Base-by-base conservation (phyloP, 2,888 invertebrate genomes). In the Taenaris catops region DNA sequence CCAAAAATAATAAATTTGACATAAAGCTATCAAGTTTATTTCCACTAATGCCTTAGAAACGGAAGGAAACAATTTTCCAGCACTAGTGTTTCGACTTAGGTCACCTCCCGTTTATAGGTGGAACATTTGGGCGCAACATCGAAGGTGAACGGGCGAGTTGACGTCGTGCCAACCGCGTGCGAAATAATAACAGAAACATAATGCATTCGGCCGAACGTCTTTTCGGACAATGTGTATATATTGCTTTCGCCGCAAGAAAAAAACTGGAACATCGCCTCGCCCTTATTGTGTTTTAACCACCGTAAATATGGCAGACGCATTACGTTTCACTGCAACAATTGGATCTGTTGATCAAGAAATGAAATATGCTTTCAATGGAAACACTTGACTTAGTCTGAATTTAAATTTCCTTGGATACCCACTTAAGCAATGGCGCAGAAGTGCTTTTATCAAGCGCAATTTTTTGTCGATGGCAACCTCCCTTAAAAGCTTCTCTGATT, bases 61-160 rank as follows among this genome's bases (percentile, higher is more conserved):
- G 32, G 32, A 36, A 38, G 32, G 35, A 42, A 38, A 35, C 18
- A 16, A 32, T 16, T 18, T 25, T 25, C 21, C 31, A 32, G 6
- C n/a, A 10, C 5, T 21, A 37, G 28, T 25, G 18, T 11, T 25
- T 18, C 21, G 23, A 23, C 16, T 34, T 25, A 31, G 34, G 26
- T 20, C 40, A 43, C 43, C 36, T 43, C 35, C 33, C 33, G 16
- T 4, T 17, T 26, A 43, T 31, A 37, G 17, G 9, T 6, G 28
- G 8, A 24, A 25, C 19, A 20, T 23, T 31, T 25, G 41, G 21
- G 25, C 33, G 34, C 26, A 25, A 20, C 11, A 23, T 14, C 62
- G 78, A 79, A 81, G 79, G 79, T 78, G 75, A 79, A 63, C 74
- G 27, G 55, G 72, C 63, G 54, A 47, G 62, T 79, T 80, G 79